These are phyloP conservation scores for Phyllotreta striolata DNA, from an alignment of 2,888 invertebrate genomes.

Conservation along the genomic window DNA sequence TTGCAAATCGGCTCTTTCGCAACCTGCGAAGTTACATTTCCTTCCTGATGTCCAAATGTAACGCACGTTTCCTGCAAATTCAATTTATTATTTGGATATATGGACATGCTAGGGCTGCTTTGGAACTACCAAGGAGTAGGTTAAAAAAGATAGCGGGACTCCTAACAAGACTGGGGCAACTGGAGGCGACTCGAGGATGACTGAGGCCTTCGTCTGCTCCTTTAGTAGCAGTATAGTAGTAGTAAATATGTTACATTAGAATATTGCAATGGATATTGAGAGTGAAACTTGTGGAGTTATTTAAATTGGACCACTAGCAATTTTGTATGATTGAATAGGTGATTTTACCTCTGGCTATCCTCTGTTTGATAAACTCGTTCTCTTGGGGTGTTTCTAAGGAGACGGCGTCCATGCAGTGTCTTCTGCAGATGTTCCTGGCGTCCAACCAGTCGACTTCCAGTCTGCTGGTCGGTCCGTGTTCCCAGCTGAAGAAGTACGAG, in stretches of 20 bases:
- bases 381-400: slow-evolving; percentile 90
- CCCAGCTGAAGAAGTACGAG: slow-evolving; percentile 95
- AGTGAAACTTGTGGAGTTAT: background rate
- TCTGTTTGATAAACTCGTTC: slow-evolving; percentile 89
- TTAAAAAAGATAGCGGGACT: no score
- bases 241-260: no score
- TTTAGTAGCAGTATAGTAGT: no score
- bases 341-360: slow-evolving; percentile 71
- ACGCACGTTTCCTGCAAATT: slow-evolving; percentile 53
- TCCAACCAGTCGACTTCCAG: slow-evolving; percentile 92
- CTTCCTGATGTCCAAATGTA: slow-evolving; percentile 94
- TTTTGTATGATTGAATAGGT: background rate
- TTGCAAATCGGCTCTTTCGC: slow-evolving; percentile 81
- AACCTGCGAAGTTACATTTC: slow-evolving; percentile 92
- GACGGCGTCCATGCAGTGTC: slow-evolving; percentile 94
- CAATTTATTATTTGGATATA: background rate
- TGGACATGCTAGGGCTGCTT: background rate
- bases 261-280: no score
- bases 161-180: no score
- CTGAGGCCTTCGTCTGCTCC: no score
- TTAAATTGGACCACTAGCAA: no score
- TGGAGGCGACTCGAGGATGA: no score
- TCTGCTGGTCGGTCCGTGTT: slow-evolving; percentile 78
- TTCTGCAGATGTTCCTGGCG: slow-evolving; percentile 88
- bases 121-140: no score